Conservation (phyloP, 2,888 invertebrate genomes). For the Tachina lurida region DNA sequence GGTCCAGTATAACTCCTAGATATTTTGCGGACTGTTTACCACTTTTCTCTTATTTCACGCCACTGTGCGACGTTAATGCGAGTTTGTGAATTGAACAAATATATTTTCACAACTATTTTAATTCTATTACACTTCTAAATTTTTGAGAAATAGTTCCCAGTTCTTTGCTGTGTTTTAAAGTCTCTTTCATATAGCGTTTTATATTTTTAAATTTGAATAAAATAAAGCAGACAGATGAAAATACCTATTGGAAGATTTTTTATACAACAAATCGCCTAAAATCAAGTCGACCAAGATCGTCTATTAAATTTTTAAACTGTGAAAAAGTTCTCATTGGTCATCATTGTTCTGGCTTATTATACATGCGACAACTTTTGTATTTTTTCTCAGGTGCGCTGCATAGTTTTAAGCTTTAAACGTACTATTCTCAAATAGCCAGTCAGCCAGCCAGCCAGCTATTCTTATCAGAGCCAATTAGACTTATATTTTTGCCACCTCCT, state of each 20-base stretch:
- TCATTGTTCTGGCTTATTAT: slow-evolving; percentile 36
- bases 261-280: not conserved
- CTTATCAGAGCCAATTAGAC: slow-evolving; percentile 70
- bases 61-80: no score
- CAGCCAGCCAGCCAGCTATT: slow-evolving; percentile 35
- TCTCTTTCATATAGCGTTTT: not conserved
- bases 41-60: no score
- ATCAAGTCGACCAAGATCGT: not conserved
- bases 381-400: slow-evolving; percentile 53
- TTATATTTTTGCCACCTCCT: slow-evolving; percentile 69
- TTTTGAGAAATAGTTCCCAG: no score
- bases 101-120: no score
- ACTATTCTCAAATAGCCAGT: slow-evolving; percentile 20
- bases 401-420: not conserved
- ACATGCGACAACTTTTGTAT: slow-evolving; percentile 25
- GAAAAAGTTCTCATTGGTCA: slow-evolving; percentile 49
- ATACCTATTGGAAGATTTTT: not conserved
- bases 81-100: no score
- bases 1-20: no score
- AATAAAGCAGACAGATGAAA: not conserved
- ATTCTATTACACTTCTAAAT: no score
- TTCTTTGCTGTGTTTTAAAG: no score
- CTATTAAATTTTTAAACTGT: not conserved
- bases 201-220: not conserved
- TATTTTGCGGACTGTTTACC: no score